phyloP scores from a whole-genome alignment of 2,113 vertebrate genomes.

The Myocastor coypus region DNA sequence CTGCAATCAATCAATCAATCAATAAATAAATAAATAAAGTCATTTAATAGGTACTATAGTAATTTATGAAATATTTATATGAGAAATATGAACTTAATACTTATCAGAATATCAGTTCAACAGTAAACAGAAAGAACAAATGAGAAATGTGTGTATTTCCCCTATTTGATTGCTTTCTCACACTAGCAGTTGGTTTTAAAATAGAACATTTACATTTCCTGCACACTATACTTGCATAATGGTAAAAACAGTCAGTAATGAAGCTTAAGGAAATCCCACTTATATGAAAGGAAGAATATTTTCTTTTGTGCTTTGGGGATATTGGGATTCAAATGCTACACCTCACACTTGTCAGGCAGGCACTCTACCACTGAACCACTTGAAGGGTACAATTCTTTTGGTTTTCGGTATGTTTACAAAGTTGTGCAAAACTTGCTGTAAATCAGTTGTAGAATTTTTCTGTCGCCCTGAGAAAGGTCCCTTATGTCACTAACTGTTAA shows the following conservation, averaged over 20 bases:
- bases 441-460: too few species aligned
- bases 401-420: too few species aligned
- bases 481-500: too few species aligned
- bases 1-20: too few species aligned
- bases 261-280: background rate
- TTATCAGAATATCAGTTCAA: conserved; percentile 6
- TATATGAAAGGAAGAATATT: background rate
- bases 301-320: too few species aligned
- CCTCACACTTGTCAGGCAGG: too few species aligned
- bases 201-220: background rate
- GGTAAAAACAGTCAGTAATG: background rate
- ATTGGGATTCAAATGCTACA: too few species aligned
- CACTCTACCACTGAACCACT: too few species aligned
- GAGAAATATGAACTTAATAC: background rate
- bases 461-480: too few species aligned
- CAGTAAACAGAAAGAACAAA: background rate
- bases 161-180: background rate
- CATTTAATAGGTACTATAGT: background rate
- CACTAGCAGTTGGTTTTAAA: background rate
- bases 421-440: too few species aligned
- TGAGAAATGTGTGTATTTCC: background rate
- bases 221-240: background rate
- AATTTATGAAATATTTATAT: background rate
- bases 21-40: background rate
- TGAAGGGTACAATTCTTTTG: too few species aligned